Conservation (phyloP, 2,888 invertebrate species). For the Catocala fraxini region DNA sequence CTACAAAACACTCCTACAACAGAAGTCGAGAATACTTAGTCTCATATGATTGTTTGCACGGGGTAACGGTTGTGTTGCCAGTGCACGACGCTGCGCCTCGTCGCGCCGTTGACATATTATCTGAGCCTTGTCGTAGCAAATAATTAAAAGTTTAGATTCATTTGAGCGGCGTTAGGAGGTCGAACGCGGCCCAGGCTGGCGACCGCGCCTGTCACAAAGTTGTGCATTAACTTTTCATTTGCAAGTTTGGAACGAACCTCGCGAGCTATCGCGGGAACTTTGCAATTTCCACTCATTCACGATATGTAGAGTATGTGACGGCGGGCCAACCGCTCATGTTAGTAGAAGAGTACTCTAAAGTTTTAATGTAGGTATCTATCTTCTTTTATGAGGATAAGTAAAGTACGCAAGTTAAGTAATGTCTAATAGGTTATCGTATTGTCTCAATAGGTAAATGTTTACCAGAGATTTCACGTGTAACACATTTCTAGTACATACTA, state of each 20-base stretch:
- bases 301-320: slow-evolving; percentile 58
- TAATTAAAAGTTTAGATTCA: slow-evolving; percentile 79
- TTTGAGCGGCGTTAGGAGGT: slow-evolving; percentile 67
- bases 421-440: neutral
- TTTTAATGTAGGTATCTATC: slow-evolving; percentile 10
- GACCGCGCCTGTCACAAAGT: slow-evolving; percentile 76
- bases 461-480: too few relatives aligned
- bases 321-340: slow-evolving; percentile 28
- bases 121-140: slow-evolving; percentile 63
- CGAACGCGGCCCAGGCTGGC: slow-evolving; percentile 51
- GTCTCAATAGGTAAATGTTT: too few relatives aligned
- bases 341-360: slow-evolving; percentile 19
- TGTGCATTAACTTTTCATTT: slow-evolving; percentile 84
- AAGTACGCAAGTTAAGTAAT: neutral
- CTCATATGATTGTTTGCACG: too few relatives aligned
- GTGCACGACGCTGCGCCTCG: neutral
- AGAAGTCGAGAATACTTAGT: neutral
- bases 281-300: slow-evolving; percentile 63
- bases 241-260: slow-evolving; percentile 74
- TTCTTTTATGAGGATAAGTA: neutral
- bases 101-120: slow-evolving; percentile 59
- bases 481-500: too few relatives aligned
- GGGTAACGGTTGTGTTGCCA: too few relatives aligned
- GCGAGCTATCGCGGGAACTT: slow-evolving; percentile 67
- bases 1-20: neutral